Conservation (phyloP, 2,113 vertebrate genomes). For the Tamias sibiricus region DNA sequence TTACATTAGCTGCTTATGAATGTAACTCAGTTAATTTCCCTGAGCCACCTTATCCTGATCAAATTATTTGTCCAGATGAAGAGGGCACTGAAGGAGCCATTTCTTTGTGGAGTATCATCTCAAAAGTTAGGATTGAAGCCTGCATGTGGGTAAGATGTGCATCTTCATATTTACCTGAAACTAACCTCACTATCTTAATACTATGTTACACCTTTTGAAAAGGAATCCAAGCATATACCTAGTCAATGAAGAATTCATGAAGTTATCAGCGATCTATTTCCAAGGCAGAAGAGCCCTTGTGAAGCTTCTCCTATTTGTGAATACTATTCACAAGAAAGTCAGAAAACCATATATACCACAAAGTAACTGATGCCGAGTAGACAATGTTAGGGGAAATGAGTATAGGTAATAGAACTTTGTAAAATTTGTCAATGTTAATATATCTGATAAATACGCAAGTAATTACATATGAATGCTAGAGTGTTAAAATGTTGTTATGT, state of each 20-base stretch:
- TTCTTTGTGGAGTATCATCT: slow-evolving; percentile 97
- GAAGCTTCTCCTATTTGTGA: not conserved
- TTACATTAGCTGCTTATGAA: slow-evolving; percentile 98
- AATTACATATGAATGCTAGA: not conserved
- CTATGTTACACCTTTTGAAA: not conserved
- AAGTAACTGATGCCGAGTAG: not conserved
- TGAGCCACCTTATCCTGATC: slow-evolving; percentile 97
- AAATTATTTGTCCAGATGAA: slow-evolving; percentile 94
- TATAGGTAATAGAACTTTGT: not conserved
- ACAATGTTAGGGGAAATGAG: not conserved
- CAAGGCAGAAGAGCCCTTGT: not conserved
- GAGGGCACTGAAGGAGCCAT: slow-evolving; percentile 87
- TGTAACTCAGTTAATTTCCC: slow-evolving; percentile 98
- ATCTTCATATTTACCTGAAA: not conserved
- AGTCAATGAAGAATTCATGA: slow-evolving; percentile 7
- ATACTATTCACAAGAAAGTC: not conserved
- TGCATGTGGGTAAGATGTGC: slow-evolving; percentile 98
- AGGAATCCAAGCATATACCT: not conserved
- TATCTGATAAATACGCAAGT: not conserved
- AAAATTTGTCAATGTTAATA: not conserved
- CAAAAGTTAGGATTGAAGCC: slow-evolving; percentile 99
- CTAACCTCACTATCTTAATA: not conserved
- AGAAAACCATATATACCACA: not conserved
- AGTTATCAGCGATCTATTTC: not conserved
- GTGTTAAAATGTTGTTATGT: slow-evolving; percentile 22